Conservation (phyloP, 2,888 invertebrate species). For the Tetramorium bicarinatum region DNA sequence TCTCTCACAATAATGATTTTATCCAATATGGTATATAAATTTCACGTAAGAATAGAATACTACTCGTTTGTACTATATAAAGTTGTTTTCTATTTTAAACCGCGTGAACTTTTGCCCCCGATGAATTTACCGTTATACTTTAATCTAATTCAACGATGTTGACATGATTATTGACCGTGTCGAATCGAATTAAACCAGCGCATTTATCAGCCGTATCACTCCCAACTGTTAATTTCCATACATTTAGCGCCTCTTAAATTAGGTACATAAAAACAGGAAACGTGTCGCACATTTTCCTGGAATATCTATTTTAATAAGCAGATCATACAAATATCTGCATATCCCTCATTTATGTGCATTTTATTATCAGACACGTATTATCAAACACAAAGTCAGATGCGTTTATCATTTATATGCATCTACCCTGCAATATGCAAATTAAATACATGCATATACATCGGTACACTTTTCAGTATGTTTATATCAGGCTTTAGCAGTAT, state of each 20-base stretch:
- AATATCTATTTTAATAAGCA: constrained; percentile 39
- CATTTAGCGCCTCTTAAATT: constrained; percentile 45
- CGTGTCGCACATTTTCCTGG: constrained; percentile 12
- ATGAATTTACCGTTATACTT: constrained; percentile 48
- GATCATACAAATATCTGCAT: background rate
- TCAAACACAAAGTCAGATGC: constrained; percentile 1
- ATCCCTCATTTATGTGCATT: constrained; percentile 15
- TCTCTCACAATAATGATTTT: constrained; percentile 5
- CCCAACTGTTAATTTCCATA: constrained; percentile 38
- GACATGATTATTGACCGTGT: constrained; percentile 46
- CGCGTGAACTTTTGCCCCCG: constrained; percentile 63
- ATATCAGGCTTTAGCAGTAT: background rate
- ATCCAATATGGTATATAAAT: background rate
- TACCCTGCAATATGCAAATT: constrained; percentile 15
- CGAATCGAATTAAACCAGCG: constrained; percentile 41
- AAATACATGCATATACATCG: background rate
- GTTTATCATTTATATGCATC: constrained; percentile 37
- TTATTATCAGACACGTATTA: constrained; percentile 20
- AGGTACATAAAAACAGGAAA: constrained; percentile 32
- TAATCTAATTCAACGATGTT: constrained; percentile 56
- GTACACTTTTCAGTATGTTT: background rate
- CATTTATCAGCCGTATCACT: constrained; percentile 42
- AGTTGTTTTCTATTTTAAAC: constrained; percentile 39
- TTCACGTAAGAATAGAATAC: background rate
- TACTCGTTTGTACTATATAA: background rate